Base-by-base conservation (phyloP, 2,113 vertebrate species). In the Notothenia rossii region DNA sequence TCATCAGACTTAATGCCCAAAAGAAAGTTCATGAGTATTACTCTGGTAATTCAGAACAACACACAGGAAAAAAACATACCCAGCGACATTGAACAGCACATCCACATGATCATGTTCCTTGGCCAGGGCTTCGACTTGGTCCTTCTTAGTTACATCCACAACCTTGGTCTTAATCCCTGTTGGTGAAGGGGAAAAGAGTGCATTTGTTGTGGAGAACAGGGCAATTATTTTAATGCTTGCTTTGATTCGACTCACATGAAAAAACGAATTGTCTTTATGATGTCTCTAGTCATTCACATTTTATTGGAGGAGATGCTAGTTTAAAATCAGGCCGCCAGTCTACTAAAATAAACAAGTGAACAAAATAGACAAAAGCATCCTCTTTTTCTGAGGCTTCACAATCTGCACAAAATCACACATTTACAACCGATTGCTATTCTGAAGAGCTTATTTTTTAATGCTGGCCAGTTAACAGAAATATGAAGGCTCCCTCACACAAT, bases 71-170 rank as follows among this genome's bases (percentile, higher is more conserved):
- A 12, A 67, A 72, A n/a, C 10, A 86, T 95, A 99, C 98, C 98
- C 97, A 61, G 97, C 98, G 55, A 98, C 84, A n/a, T 99, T 99
- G 75, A 97, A 97, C 68, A 99, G 95, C 79, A 99, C 96, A 0
- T 99, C 98, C 5, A 98, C 88, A 75, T 74, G 96, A 29, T 96
- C 96, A 53, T 97, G 83, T n/a, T 97, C 96, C 63, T 90, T 94
- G 84, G 96, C 96, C 61, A 99, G 94, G 29, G 96, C 95, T 85
- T 99, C 97, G 40, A 99, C 96, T 89, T 99, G 95, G 50, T 96
- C 96, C 84, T 92, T 97, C 85, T 97, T 96, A n/a, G 97, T 99
- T 64, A 99, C 97, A 91, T 99, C 97, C 50, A 99, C 93, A 33
- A 97, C 92, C 60, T 83, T 94, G 69, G 94, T 96, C 79, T 93